Evolutionary conservation across 2,113 vertebrate species (phyloP), one percentile per base, ranked within the genome.

Genomic region (Anoplopoma fimbria): DNA sequence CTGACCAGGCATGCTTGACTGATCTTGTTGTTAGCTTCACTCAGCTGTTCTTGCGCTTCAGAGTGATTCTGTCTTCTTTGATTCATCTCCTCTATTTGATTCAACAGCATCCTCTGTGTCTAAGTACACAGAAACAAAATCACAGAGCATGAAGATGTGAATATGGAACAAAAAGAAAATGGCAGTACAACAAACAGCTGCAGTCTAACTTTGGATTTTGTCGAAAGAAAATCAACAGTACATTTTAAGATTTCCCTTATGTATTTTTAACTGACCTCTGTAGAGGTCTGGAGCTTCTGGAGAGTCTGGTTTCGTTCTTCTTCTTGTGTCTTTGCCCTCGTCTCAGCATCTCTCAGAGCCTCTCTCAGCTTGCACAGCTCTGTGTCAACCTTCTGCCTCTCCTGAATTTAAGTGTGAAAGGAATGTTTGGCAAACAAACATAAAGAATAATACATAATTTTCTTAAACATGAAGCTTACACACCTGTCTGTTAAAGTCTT

Each of bases 1-100:
- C 93, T 87, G 63, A 96, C 96, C 93, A 94, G 79, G 42, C 81
- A 90, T 67, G 90, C 85, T 70, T 93, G 90, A 31, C 87, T 92
- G 63, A 93, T 88, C 29, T 88, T 93, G 67, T 89, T 91, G 60
- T 90, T 90, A 1, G 94, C 93, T 12, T 94, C 91, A 25, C 83
- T 89, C 61, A 95, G 90, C 53, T 94, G 87, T 13, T 94, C 87
- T 25, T 95, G 91, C 60, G 95, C 77, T 6, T 90, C 89, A 36
- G 69, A 77, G 21, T 90, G 89, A 63, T 79, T 77, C 64, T 79
- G 83, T 14, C 81, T n/a, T 1, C 38, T 49, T 93, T 92, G 90
- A 25, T 89, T 91, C 49, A 90, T 72, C 47, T 94, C 91, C 14
- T 93, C 87, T 34, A 86, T 88, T 83, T 95, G 92, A 73, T 74